Percentiles rank a stretch among this genome's conserved stretches.
Conservation (phyloP, 2,113 vertebrate genomes). For the Menidia beryllina region DNA sequence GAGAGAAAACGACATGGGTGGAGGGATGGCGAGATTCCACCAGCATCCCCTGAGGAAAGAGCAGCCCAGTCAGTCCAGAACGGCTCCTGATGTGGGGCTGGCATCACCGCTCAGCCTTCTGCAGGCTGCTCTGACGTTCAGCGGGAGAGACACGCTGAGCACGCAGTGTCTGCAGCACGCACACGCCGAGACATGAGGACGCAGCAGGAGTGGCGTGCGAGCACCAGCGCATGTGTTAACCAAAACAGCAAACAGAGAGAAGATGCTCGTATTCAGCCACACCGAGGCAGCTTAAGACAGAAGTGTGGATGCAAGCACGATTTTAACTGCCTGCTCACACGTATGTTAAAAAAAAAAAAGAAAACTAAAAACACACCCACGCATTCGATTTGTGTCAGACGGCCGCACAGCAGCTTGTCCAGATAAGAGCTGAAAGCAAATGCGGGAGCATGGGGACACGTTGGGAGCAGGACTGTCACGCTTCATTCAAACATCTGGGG, state of each 20-base stretch:
- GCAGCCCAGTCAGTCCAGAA: conserved; percentile 50
- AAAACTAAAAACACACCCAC: background rate
- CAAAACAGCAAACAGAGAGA: conserved; percentile 18
- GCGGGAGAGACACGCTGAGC: conserved; percentile 3
- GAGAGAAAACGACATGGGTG: conserved; percentile 21
- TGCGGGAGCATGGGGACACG: background rate
- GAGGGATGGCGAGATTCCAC: conserved; percentile 34
- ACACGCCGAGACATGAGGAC: background rate
- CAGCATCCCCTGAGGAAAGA: conserved; percentile 30
- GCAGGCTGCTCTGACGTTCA: conserved; percentile 23
- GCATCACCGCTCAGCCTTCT: conserved; percentile 46
- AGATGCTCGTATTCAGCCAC: conserved; percentile 25
- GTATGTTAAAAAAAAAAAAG: too few relatives aligned
- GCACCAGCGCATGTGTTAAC: conserved; percentile 16
- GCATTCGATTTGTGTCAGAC: too few relatives aligned
- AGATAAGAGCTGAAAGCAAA: background rate
- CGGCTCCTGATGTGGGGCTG: conserved; percentile 37
- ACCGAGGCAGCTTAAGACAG: conserved; percentile 1
- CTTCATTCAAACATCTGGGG: too few relatives aligned
- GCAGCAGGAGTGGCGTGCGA: background rate
- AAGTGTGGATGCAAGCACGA: too few relatives aligned
- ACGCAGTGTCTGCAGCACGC: conserved; percentile 3
- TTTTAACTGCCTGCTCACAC: conserved; percentile 8
- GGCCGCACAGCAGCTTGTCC: background rate
- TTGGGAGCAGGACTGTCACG: too few relatives aligned